Conservation (phyloP, 2,888 invertebrate species). For the Phrixothrix hirtus region DNA sequence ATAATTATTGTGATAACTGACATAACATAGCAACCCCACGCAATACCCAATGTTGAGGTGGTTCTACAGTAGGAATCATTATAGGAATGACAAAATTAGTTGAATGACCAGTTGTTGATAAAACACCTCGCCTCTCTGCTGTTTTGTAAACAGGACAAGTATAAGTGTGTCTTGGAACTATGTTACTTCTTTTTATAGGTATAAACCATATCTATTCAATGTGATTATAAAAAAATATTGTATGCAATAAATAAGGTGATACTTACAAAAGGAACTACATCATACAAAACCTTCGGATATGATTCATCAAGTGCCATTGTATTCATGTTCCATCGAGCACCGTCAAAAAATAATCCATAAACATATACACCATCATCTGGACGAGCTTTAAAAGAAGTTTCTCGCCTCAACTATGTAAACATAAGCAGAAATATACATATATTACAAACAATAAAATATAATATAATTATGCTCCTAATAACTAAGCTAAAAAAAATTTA, state of each 20-base stretch:
- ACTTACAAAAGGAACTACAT: constrained; percentile 72
- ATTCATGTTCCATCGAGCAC: constrained; percentile 82
- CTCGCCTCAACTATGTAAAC: constrained; percentile 65
- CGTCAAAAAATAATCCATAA: constrained; percentile 82
- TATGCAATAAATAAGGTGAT: no score
- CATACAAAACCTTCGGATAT: constrained; percentile 79
- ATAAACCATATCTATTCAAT: constrained; percentile 76
- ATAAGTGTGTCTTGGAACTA: constrained; percentile 69
- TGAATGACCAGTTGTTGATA: constrained; percentile 93
- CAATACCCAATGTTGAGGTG: constrained; percentile 84
- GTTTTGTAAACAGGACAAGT: constrained; percentile 91
- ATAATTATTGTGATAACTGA: constrained; percentile 68
- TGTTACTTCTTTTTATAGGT: constrained; percentile 72
- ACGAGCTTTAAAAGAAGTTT: constrained; percentile 55
- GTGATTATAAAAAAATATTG: no score
- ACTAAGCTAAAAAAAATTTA: no score
- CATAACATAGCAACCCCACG: constrained; percentile 87
- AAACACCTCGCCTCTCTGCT: constrained; percentile 79
- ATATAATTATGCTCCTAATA: no score
- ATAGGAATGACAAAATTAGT: constrained; percentile 91
- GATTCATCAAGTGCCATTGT: constrained; percentile 75
- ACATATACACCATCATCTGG: constrained; percentile 79
- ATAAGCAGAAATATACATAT: no score
- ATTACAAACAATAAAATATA: no score
- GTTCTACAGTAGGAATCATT: constrained; percentile 67